A percentile compares a stretch with the other conserved stretches of the same genome.
Evolutionary conservation across 35 echinoderm and acorn worm species (phyloP).

Genomic region (Chiridota heheva): DNA sequence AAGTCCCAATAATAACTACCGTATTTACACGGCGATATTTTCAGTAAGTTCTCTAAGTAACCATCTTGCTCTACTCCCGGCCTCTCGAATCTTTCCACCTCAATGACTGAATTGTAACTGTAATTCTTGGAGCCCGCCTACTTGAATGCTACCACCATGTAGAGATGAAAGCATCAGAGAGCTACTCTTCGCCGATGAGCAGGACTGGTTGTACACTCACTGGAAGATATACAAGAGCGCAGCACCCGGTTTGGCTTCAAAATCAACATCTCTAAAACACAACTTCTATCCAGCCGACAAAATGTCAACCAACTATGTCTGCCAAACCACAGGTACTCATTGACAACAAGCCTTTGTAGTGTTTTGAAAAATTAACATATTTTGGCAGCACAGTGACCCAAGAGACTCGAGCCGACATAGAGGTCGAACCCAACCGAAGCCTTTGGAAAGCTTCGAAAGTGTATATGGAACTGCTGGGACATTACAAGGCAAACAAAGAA

Average conservation of each 20-base stretch:
- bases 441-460: too few species aligned
- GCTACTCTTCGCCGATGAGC: constrained; percentile 12
- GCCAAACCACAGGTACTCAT: too few species aligned
- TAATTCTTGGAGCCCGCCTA: too few species aligned
- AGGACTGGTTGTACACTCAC: neutral
- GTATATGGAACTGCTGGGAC: constrained; percentile 4
- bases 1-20: too few species aligned
- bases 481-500: neutral
- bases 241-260: constrained; percentile 10
- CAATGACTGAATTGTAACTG: too few species aligned
- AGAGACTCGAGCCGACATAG: neutral
- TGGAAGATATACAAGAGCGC: neutral
- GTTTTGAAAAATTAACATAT: too few species aligned
- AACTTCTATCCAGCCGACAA: constrained; percentile 8
- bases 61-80: too few species aligned
- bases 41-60: too few species aligned
- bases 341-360: neutral
- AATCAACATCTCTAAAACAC: constrained; percentile 19
- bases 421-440: constrained; percentile 1
- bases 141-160: too few species aligned
- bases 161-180: constrained; percentile 4
- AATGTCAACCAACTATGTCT: too few species aligned
- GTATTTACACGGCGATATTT: too few species aligned
- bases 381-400: constrained; percentile 1
- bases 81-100: too few species aligned